A percentile compares a stretch with the other conserved stretches of the same genome.
Evolutionary conservation across 2,113 vertebrate genomes (phyloP).

Genomic region (Otocyon megalotis): DNA sequence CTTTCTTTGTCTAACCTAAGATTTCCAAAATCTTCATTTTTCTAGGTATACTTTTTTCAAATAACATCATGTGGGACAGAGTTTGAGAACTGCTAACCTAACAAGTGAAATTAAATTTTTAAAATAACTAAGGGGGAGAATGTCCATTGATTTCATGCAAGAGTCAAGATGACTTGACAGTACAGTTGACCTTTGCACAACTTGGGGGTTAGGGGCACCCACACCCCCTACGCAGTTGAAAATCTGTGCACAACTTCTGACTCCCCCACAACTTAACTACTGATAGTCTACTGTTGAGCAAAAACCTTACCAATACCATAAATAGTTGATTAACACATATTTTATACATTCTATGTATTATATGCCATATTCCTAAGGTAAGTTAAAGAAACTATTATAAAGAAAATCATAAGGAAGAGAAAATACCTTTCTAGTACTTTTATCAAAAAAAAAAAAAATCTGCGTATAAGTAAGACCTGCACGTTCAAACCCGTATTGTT

Average conservation of each 20-base stretch:
- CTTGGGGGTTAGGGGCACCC: neutral
- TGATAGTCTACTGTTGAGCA: neutral
- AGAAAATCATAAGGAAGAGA: neutral
- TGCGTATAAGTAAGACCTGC: neutral
- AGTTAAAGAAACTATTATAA: neutral
- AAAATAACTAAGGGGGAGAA: neutral
- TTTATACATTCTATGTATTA: neutral
- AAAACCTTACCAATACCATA: neutral
- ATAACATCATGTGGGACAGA: neutral
- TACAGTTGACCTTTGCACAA: neutral
- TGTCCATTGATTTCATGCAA: neutral
- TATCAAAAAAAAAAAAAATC: neutral
- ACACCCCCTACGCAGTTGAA: neutral
- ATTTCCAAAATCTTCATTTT: neutral
- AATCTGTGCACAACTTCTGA: neutral
- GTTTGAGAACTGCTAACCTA: neutral
- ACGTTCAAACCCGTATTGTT: neutral
- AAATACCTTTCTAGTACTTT: neutral
- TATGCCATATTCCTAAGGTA: neutral
- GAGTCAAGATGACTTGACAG: neutral
- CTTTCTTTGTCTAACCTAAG: neutral
- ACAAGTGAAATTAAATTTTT: neutral
- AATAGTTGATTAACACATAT: neutral
- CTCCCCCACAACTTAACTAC: neutral
- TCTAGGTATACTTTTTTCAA: neutral